Evolutionary conservation across 2,888 invertebrate species (phyloP).

Genomic region (Gastracanthus pulcherrimus): DNA sequence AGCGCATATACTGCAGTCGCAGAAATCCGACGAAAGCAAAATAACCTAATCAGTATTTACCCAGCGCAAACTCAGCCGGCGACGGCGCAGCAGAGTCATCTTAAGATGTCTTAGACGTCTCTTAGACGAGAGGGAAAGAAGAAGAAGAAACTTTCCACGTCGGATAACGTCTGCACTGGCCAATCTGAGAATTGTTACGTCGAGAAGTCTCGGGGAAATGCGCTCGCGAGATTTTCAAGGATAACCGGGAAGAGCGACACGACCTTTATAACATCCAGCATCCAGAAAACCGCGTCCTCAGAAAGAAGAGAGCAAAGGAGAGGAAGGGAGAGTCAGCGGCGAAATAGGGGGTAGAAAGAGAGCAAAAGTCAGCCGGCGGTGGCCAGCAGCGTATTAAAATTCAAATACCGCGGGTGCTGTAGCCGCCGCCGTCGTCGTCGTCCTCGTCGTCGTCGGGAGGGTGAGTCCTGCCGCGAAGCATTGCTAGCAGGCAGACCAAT

Average conservation of each 20-base stretch:
- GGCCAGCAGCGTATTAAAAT: constrained; percentile 66
- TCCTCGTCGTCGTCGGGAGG: too few relatives aligned
- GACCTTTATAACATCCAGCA: background rate
- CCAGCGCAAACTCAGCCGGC: constrained; percentile 1
- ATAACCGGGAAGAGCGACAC: background rate
- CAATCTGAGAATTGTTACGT: constrained; percentile 31
- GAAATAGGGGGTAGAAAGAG: background rate
- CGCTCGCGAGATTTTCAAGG: constrained; percentile 34
- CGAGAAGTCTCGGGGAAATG: constrained; percentile 9
- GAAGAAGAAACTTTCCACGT: constrained; percentile 13
- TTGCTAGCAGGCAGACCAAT: constrained; percentile 66
- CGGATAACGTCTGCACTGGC: background rate
- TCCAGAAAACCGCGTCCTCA: background rate
- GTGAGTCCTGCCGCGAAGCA: constrained; percentile 60
- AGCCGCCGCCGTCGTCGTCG: too few relatives aligned
- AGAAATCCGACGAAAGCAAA: background rate
- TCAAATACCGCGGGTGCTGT: constrained; percentile 65
- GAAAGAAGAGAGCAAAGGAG: background rate
- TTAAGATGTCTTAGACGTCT: background rate
- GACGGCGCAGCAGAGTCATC: background rate
- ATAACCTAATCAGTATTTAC: constrained; percentile 29
- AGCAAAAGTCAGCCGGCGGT: background rate
- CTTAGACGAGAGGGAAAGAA: background rate
- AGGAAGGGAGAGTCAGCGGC: background rate
- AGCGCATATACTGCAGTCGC: background rate